These are phyloP conservation scores for Gymnothorax javanicus DNA, from an alignment of 2,797 vertebrate genomes.

Conservation along the genomic window DNA sequence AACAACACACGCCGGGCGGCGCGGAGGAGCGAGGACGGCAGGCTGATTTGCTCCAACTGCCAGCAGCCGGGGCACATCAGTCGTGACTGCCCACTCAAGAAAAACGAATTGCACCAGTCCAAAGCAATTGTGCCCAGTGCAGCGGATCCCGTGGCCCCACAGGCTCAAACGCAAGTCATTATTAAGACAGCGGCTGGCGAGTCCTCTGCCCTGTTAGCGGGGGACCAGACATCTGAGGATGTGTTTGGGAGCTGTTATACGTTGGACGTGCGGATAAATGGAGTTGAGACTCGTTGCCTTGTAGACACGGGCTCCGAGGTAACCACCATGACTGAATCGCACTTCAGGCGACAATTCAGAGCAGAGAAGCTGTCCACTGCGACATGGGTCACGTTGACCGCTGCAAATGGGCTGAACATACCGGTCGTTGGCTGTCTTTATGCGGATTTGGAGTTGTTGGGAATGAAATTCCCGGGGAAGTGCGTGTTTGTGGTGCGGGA, in stretches of 20 bases:
- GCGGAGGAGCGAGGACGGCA: neutral
- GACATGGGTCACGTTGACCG: conserved; percentile 17
- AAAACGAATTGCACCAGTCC: no score
- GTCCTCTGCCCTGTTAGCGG: no score
- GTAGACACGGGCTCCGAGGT: neutral
- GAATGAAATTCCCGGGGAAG: no score
- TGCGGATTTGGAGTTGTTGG: no score
- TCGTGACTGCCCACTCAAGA: neutral
- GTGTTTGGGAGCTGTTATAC: conserved; percentile 29
- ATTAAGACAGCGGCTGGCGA: neutral
- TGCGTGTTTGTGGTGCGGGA: conserved; percentile 33
- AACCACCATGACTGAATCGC: conserved; percentile 9
- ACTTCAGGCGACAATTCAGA: conserved; percentile 19
- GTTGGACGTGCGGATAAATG: conserved; percentile 14
- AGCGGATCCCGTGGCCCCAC: no score
- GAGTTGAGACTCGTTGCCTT: neutral
- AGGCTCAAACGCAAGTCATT: no score
- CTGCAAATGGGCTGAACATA: no score
- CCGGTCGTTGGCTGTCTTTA: no score
- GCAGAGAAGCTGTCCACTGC: neutral
- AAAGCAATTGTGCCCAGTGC: neutral
- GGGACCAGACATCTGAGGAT: neutral
- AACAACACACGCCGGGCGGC: neutral
- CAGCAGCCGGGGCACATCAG: neutral
- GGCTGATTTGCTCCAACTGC: neutral